phyloP scores from a whole-genome alignment of 2,113 vertebrate genomes.

The Tenrec ecaudatus region DNA sequence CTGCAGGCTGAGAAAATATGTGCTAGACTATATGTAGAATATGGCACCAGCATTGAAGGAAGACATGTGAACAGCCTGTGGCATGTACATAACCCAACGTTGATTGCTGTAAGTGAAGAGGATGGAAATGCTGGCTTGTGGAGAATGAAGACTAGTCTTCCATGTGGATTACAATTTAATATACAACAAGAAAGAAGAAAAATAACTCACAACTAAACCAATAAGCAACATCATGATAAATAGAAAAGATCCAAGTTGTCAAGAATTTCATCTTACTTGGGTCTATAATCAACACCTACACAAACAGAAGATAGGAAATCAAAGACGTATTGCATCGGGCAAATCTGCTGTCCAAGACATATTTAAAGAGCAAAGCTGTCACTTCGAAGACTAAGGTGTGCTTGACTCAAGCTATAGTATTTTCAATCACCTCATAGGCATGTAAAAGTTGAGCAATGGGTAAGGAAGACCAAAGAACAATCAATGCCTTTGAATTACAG shows the following conservation, averaged over 20 bases:
- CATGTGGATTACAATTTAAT: not conserved
- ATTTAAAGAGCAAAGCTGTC: not conserved
- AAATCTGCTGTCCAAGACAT: not conserved
- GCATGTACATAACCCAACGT: not conserved
- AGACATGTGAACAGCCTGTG: not conserved
- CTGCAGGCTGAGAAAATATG: not conserved
- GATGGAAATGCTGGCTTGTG: not conserved
- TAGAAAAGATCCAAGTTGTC: not conserved
- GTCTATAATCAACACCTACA: not conserved
- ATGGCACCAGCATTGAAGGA: not conserved
- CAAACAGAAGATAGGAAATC: not conserved
- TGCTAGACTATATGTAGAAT: not conserved
- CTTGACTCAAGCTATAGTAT: not conserved
- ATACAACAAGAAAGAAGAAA: not conserved
- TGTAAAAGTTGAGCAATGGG: not conserved
- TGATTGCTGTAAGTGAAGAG: not conserved
- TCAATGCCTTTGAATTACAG: not conserved
- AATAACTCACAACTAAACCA: not conserved
- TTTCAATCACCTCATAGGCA: not conserved
- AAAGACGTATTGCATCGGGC: not conserved
- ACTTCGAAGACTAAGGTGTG: not conserved
- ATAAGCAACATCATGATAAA: not conserved
- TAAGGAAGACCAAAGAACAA: not conserved
- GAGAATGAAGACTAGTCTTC: not conserved
- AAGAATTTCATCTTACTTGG: not conserved